Base-by-base conservation (phyloP, 2,797 vertebrate species). In the Gallinago stenura region DNA sequence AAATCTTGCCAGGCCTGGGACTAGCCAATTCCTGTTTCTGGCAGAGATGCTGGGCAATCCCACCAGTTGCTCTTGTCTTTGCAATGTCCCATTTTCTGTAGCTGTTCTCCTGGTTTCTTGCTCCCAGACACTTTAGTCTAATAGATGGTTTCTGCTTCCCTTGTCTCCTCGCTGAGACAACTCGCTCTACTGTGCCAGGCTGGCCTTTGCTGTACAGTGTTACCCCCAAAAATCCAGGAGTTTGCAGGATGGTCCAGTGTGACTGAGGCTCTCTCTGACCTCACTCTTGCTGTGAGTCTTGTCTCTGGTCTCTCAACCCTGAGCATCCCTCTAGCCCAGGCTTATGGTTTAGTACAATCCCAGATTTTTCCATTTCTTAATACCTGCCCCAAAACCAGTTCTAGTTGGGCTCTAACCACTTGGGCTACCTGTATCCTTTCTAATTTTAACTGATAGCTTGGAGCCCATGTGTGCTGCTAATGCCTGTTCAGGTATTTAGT, bases 41-140 rank as follows among this genome's bases (percentile, higher is more conserved):
- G 26, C 48, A 45, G 9, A 43, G 69, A 15, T 37, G 18, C 20
- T 50, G 28, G 45, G 37, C 33, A 35, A 5, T 69, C 31, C 50
- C 16, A 19, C 15, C 37, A n/a, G 54, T 41, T 76, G 56, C 30
- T 79, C 31, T 62, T n/a, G 33, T 62, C 46, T 73, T 73, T 69
- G 46, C 35, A 33, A 8, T 0, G 2, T 90, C 35, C 26, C 15
- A 3, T 70, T 82, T 65, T 51, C 66, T 82, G 46, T 53, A 22
- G 28, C 71, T 37, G 21, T 28, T 61, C 35, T 69, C 33, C 31
- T 51, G 60, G 31, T 7, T 54, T 61, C 48, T 33, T 89, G 24
- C 4, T 76, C 21, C 33, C 10, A 2, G 5, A 39, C 0, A 0
- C 45, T 73, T 35, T 39, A 16, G 56, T 53, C 61, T 31, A 11